A percentile compares a stretch with the other conserved stretches of the same genome.
These are phyloP conservation scores for Elachura formosa DNA, from an alignment of 2,113 vertebrate genomes.

Conservation along the genomic window DNA sequence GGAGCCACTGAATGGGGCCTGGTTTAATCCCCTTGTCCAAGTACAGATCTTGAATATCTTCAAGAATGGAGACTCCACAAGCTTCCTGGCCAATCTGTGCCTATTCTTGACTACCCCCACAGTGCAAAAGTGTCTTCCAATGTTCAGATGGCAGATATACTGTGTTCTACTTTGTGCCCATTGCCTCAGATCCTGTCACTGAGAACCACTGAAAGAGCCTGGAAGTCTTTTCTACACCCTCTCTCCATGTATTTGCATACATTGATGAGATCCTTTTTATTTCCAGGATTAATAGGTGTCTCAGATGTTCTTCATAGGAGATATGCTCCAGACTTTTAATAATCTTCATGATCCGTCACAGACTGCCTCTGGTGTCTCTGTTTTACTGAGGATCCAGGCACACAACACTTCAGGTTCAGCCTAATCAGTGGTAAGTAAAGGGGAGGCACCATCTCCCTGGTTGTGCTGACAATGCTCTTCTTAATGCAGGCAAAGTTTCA, in stretches of 20 bases:
- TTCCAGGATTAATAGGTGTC: neutral
- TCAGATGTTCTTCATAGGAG: neutral
- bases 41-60: neutral
- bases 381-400: neutral
- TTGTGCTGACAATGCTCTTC: neutral
- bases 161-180: neutral
- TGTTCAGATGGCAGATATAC: fast-evolving
- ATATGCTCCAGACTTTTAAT: neutral
- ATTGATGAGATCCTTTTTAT: neutral
- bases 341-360: neutral
- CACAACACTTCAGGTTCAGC: neutral
- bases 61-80: neutral
- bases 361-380: neutral
- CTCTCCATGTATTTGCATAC: neutral
- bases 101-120: neutral
- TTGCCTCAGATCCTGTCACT: neutral
- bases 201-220: neutral
- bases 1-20: neutral
- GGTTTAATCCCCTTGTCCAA: neutral
- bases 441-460: neutral
- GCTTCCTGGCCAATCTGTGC: neutral
- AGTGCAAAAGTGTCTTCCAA: neutral
- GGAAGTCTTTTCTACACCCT: neutral
- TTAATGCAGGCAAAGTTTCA: neutral
- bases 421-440: neutral